Evolutionary conservation across 2,113 vertebrate genomes (phyloP).

Genomic region (Alouatta palliata): DNA sequence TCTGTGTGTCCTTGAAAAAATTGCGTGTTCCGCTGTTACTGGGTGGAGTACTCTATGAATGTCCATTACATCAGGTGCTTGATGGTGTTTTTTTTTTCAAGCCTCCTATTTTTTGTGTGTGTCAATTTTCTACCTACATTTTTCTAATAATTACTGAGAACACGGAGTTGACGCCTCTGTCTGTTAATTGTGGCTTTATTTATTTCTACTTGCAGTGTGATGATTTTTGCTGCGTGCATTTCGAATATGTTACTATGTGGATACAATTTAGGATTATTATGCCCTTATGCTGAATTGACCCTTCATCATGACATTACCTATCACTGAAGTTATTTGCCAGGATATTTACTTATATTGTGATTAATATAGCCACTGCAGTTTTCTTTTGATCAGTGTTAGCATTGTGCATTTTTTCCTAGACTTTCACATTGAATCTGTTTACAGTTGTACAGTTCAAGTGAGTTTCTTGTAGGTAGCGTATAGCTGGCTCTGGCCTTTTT

Average conservation of each 20-base stretch:
- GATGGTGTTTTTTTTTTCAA: too few species aligned
- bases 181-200: too few species aligned
- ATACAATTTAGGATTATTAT: rapidly evolving
- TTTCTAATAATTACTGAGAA: background rate
- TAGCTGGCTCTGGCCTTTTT: background rate
- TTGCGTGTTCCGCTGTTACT: rapidly evolving
- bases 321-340: background rate
- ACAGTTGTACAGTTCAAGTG: background rate
- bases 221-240: background rate
- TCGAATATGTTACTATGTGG: background rate
- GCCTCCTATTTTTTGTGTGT: background rate
- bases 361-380: background rate
- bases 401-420: background rate
- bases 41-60: rapidly evolving
- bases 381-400: background rate
- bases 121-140: background rate
- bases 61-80: background rate
- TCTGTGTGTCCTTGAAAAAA: background rate
- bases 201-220: background rate
- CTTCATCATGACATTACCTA: background rate
- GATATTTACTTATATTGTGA: background rate
- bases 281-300: too few species aligned
- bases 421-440: background rate
- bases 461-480: too few species aligned
- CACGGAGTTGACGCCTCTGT: background rate